Evolutionary conservation across 2,797 vertebrate genomes (phyloP).

Genomic region (Mormyrus proboscirostris): DNA sequence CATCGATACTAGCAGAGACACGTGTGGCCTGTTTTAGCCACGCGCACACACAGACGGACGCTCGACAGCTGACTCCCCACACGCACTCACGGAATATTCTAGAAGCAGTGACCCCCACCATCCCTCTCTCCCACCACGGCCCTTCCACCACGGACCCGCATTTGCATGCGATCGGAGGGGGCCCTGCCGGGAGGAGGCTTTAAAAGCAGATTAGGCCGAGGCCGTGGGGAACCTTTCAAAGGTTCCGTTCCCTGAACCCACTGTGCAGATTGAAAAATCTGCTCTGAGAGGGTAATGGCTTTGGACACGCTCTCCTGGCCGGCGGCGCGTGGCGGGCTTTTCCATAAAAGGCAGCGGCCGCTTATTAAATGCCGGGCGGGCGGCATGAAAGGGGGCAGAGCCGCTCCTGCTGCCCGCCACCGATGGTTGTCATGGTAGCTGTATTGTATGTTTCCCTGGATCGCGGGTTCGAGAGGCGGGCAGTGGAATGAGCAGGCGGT

Average conservation of each 20-base stretch:
- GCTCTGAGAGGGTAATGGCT: not conserved
- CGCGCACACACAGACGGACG: not conserved
- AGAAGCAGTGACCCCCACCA: not conserved
- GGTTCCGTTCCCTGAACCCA: not conserved
- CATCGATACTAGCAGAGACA: not conserved
- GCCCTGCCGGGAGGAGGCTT: not conserved
- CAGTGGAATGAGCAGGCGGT: not conserved
- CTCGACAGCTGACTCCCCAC: not conserved
- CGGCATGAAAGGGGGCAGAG: not conserved
- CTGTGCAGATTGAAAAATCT: conserved; percentile 15
- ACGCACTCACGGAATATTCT: not conserved
- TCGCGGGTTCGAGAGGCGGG: not conserved
- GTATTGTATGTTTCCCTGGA: not conserved
- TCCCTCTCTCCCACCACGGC: not conserved
- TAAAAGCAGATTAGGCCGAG: conserved; percentile 15
- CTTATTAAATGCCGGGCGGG: not conserved
- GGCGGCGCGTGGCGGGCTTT: too few species aligned
- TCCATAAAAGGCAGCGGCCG: not conserved
- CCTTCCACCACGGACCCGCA: not conserved
- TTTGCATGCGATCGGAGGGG: not conserved
- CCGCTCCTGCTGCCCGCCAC: not conserved
- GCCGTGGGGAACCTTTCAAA: not conserved
- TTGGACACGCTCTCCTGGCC: not conserved
- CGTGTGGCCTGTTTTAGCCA: not conserved
- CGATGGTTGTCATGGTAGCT: not conserved